Evolutionary conservation across 2,888 invertebrate genomes (phyloP), one percentile per base, ranked within the genome.

Genomic region (Serrognathus titanus): DNA sequence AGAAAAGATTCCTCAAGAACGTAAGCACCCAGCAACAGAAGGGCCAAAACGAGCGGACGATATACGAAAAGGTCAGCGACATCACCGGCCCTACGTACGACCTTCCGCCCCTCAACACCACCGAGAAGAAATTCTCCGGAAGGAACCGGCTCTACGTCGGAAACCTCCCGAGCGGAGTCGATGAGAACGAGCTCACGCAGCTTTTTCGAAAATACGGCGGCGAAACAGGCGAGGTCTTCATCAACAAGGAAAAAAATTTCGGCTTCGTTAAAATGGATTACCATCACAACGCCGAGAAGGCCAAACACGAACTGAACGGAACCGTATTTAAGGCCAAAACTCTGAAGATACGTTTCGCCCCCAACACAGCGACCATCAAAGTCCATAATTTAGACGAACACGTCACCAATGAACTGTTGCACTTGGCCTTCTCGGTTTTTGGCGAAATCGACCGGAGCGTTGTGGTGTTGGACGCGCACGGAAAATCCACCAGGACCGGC

Each of bases 201-300:
- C 76, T 97, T 75, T 98, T 99, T 75, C 83, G 86, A 58, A 85
- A 88, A 38, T 96, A 84, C 78, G 24, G 16, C 16, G 99, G 99
- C 37, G 97, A 97, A 81, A 85, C 90, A 47, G 86, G 91, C 9
- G 97, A 98, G 76, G 80, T 94, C 31, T 99, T 96, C 75, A 81
- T 97, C 11, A 97, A 97, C 76, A 89, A 94, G 59, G 92, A 93
- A 58, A 97, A 97, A 76, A 96, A 95, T 74, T 99, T 98, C 80
- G 97, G 95, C 31, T 99, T 99, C 76, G 88, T 97, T 53, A 86
- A 94, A 79, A 80, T 96, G 93, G 97, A 97, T 76, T 97, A 89
- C 70, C 88, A 94, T 73, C 84, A 86, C 1, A 94, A 92, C 80
- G 97, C 97, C 35, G 97, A 97, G 76, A 91, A 89, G 70, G 98